phyloP scores from a whole-genome alignment of 2,888 invertebrate genomes.

The Heliconius ethilla region DNA sequence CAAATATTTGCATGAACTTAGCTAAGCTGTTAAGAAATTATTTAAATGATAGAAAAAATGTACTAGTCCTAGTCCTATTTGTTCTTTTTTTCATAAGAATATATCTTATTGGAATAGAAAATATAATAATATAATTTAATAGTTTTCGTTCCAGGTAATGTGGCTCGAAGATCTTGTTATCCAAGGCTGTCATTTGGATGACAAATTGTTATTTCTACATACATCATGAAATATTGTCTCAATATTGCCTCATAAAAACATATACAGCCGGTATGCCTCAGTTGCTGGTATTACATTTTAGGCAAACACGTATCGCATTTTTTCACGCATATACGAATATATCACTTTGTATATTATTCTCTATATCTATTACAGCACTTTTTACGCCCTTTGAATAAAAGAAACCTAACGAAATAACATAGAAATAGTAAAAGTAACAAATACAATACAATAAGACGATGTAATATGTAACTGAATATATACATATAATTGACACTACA shows the following conservation, averaged over 20 bases:
- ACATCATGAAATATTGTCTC: slow-evolving; percentile 9
- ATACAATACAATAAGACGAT: too few species aligned
- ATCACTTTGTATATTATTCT: slow-evolving; percentile 5
- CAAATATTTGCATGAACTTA: too few species aligned
- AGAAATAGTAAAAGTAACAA: neutral
- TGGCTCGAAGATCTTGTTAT: neutral
- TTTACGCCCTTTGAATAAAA: neutral
- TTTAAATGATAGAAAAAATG: too few species aligned
- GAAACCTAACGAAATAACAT: neutral
- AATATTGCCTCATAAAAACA: slow-evolving; percentile 15
- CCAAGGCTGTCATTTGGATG: slow-evolving; percentile 1
- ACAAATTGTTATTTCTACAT: slow-evolving; percentile 9
- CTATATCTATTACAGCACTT: neutral
- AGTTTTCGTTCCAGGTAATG: slow-evolving; percentile 1
- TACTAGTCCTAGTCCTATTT: too few species aligned
- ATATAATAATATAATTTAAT: neutral
- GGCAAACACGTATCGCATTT: neutral
- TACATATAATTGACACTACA: too few species aligned
- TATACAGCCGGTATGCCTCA: neutral
- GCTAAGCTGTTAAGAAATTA: too few species aligned
- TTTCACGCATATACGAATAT: neutral
- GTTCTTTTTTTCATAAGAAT: too few species aligned
- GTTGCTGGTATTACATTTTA: slow-evolving; percentile 5
- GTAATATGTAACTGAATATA: too few species aligned
- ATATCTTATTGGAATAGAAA: neutral